Evolutionary conservation across 2,113 vertebrate species (phyloP).

Genomic region (Eptatretus burgeri): DNA sequence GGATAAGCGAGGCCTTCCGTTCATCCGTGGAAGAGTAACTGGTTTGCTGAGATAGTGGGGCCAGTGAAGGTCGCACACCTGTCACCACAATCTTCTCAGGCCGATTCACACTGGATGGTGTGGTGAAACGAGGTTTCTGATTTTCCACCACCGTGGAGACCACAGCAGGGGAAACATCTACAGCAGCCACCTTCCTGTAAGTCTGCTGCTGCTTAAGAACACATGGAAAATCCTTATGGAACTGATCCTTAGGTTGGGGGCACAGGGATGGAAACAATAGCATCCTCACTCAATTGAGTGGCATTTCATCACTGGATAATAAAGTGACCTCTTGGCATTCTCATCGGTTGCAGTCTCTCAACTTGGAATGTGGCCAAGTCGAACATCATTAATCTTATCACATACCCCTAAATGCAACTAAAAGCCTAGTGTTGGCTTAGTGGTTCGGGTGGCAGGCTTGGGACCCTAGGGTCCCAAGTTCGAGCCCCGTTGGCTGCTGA

Average conservation of each 20-base stretch:
- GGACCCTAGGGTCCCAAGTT: no score
- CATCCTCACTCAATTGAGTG: no score
- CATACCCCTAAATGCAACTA: no score
- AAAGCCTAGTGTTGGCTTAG: no score
- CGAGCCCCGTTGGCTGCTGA: no score
- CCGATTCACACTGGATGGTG: background rate
- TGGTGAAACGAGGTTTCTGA: background rate
- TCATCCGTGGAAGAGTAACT: background rate
- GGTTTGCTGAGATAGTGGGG: background rate
- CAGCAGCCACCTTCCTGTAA: background rate
- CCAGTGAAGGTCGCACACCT: background rate
- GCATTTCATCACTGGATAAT: no score
- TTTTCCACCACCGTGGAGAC: background rate
- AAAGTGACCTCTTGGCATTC: no score
- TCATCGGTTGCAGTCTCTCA: no score
- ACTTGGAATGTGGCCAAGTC: no score
- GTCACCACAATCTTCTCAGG: background rate
- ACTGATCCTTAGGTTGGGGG: background rate
- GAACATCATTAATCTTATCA: no score
- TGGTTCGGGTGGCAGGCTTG: no score
- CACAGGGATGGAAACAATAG: no score
- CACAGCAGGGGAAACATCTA: background rate
- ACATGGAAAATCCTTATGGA: slow-evolving; percentile 4
- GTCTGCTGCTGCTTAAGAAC: background rate
- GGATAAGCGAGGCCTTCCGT: background rate